Base-by-base conservation (phyloP, 2,888 invertebrate species). In the Stramonita haemastoma region DNA sequence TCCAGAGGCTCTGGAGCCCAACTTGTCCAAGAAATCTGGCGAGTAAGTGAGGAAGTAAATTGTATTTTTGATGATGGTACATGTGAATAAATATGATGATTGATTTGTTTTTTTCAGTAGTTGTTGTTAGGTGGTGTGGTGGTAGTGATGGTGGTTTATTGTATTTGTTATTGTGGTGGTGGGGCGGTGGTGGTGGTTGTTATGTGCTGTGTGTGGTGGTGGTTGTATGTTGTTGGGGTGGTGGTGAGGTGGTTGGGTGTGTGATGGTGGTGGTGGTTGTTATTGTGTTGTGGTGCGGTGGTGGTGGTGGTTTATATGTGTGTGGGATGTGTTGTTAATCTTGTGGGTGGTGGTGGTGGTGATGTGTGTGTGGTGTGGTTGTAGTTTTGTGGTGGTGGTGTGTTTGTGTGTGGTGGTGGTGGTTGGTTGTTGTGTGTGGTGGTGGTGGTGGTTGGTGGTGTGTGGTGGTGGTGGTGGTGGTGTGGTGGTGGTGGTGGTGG, bases 1-100 rank as follows among this genome's bases (percentile, higher is more conserved):
- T 97, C 97, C 11, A 97, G 93, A 97, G 92, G 90, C 13, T 92
- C 90, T 2, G 92, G 92, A 90, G 8, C 97, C 97, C 86, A 98
- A 97, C 93, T 97, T 97, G 93, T 97, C 97, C 91, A 98, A 2
- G 11, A 57, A 15, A 6, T 84, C 84, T 84, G 81, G 29, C n/a
- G n/a, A 26, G 73, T 57, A 17, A 17, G 57, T 57, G 60, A 60
- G 60, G 22, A 60, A 60, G 60, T 2, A 60, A 60, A n/a, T n/a
- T n/a, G n/a, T n/a, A n/a, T n/a, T n/a, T n/a, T n/a, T 70, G 17
- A 22, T 70, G 70, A 22, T 70, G 70, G 70, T 70, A 22, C 22
- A 22, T 70, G 70, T 56, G 85, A 56, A 56, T 56, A 56, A 19
- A n/a, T 56, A 56, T 85, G 85, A 19, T 11, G 13, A 56, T 85